These are phyloP conservation scores for Dromaius novaehollandiae DNA, from an alignment of 2,113 vertebrate genomes.

Conservation along the genomic window DNA sequence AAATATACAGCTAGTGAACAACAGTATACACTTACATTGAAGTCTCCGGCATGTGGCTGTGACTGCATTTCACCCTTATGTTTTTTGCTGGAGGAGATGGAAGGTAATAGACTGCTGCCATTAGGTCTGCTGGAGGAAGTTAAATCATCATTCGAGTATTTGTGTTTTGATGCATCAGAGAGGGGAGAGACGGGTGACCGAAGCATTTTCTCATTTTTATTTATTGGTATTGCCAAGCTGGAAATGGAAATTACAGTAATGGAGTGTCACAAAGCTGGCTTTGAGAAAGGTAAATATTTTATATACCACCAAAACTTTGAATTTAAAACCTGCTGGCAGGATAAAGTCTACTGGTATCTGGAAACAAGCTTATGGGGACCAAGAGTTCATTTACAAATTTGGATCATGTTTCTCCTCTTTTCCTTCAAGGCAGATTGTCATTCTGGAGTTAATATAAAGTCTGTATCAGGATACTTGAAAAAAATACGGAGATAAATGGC, in stretches of 20 bases:
- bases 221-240: conserved; percentile 82
- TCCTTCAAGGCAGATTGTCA: conserved; percentile 41
- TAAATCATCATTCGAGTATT: conserved; percentile 78
- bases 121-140: conserved; percentile 75
- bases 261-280: conserved; percentile 65
- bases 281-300: conserved; percentile 66
- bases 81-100: conserved; percentile 76
- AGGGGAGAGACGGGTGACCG: conserved; percentile 87
- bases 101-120: conserved; percentile 69
- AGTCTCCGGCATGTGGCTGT: conserved; percentile 68
- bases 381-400: conserved; percentile 62
- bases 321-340: conserved; percentile 62
- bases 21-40: conserved; percentile 70
- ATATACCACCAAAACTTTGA: conserved; percentile 63
- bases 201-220: conserved; percentile 88
- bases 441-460: conserved; percentile 54
- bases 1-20: conserved; percentile 10
- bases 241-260: conserved; percentile 77
- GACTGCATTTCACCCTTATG: conserved; percentile 76
- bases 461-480: conserved; percentile 39
- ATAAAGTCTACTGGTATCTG: conserved; percentile 45
- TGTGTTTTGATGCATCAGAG: conserved; percentile 82
- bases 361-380: conserved; percentile 56
- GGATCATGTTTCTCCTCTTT: conserved; percentile 46
- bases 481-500: conserved; percentile 56